phyloP scores from a whole-genome alignment of 2,888 invertebrate species.

The Euproctis similis region DNA sequence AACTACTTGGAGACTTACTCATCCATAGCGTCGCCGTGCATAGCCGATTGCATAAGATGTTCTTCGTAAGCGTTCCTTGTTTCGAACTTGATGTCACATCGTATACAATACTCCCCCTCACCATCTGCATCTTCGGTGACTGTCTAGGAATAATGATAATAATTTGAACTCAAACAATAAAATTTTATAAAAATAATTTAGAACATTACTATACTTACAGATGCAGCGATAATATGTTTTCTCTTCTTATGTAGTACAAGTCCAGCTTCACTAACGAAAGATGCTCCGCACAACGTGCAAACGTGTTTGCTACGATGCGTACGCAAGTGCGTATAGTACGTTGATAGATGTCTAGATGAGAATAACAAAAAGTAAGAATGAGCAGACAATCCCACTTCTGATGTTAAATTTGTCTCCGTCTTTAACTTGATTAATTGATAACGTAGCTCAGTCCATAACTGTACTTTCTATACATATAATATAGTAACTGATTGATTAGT shows the following conservation, averaged over 20 bases:
- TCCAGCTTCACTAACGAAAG: constrained; percentile 44
- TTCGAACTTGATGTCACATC: constrained; percentile 40
- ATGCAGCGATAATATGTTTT: constrained; percentile 28
- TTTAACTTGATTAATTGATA: too few relatives aligned
- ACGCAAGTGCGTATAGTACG: constrained; percentile 54
- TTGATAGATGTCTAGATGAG: constrained; percentile 37
- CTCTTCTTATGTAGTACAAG: constrained; percentile 39
- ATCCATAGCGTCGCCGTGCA: constrained; percentile 37
- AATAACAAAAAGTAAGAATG: too few relatives aligned
- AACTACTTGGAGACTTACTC: constrained; percentile 29
- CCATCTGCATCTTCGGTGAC: constrained; percentile 7
- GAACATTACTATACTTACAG: too few relatives aligned
- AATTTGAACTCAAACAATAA: too few relatives aligned
- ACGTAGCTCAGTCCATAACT: too few relatives aligned
- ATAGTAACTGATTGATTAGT: too few relatives aligned
- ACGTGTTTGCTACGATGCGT: constrained; percentile 53
- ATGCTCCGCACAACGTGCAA: constrained; percentile 53
- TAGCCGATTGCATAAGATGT: constrained; percentile 37
- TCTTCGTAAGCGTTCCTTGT: constrained; percentile 37
- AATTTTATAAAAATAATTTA: too few relatives aligned
- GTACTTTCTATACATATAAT: too few relatives aligned
- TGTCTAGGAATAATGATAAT: constrained; percentile 1
- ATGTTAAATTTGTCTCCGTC: too few relatives aligned
- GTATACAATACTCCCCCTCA: constrained; percentile 33
- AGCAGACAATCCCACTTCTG: too few relatives aligned